phyloP scores from a whole-genome alignment of 2,888 invertebrate species.

The Hyposoter dolosus region DNA sequence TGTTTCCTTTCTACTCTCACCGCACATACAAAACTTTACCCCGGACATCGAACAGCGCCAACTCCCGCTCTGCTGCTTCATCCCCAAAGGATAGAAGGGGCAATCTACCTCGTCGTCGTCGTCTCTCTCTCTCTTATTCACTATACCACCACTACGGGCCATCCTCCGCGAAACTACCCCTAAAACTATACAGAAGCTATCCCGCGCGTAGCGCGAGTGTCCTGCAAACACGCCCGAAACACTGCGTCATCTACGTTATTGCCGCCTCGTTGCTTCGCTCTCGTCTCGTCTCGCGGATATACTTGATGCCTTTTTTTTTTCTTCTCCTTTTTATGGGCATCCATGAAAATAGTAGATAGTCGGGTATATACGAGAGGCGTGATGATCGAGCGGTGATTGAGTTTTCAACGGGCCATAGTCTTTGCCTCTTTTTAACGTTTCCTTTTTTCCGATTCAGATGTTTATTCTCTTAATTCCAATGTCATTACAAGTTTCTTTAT shows the following conservation, averaged over 20 bases:
- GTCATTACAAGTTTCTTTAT: constrained; percentile 38
- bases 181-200: constrained; percentile 82
- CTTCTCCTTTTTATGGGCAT: constrained; percentile 48
- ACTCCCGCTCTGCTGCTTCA: constrained; percentile 73
- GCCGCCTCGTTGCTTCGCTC: constrained; percentile 69
- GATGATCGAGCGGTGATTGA: constrained; percentile 65
- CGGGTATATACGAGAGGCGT: constrained; percentile 55
- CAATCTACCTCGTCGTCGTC: constrained; percentile 50
- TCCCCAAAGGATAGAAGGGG: constrained; percentile 49
- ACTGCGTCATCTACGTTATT: constrained; percentile 70
- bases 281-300: constrained; percentile 58
- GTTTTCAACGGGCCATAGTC: constrained; percentile 46
- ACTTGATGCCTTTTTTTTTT: constrained; percentile 49
- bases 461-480: constrained; percentile 29
- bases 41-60: constrained; percentile 81
- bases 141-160: constrained; percentile 56
- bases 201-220: constrained; percentile 77
- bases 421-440: background rate
- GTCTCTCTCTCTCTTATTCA: constrained; percentile 45
- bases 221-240: constrained; percentile 74
- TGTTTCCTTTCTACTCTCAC: constrained; percentile 58
- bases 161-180: constrained; percentile 78
- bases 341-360: constrained; percentile 61
- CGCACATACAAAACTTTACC: constrained; percentile 58
- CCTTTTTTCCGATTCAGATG: constrained; percentile 4